These are phyloP conservation scores for Hemibagrus wyckioides DNA, from an alignment of 2,113 vertebrate genomes.

Conservation along the genomic window DNA sequence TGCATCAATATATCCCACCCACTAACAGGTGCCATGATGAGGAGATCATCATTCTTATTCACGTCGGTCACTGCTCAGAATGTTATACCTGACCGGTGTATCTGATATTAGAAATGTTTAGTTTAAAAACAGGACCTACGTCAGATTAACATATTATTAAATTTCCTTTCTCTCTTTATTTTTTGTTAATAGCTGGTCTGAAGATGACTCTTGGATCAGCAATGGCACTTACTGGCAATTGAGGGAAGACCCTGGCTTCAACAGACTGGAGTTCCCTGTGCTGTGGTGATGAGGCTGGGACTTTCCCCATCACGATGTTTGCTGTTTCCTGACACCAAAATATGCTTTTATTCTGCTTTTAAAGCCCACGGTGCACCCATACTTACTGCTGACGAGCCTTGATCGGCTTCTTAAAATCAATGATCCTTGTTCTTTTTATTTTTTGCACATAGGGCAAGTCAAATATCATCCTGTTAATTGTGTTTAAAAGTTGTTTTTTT, in stretches of 20 bases:
- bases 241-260: slow-evolving; percentile 87
- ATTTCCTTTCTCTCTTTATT: background rate
- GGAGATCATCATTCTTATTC: too few species aligned
- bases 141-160: too few species aligned
- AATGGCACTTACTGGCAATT: slow-evolving; percentile 88
- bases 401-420: background rate
- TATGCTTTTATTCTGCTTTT: background rate
- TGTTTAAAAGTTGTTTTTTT: background rate
- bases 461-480: background rate
- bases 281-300: slow-evolving; percentile 81
- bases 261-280: slow-evolving; percentile 83
- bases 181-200: slow-evolving; percentile 80
- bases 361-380: background rate
- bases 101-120: too few species aligned
- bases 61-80: too few species aligned
- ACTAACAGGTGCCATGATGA: too few species aligned
- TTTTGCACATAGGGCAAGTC: background rate
- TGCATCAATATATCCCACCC: too few species aligned
- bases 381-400: background rate
- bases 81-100: too few species aligned
- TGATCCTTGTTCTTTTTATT: background rate
- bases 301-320: background rate
- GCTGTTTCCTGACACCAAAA: background rate
- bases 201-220: slow-evolving; percentile 87
- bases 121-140: too few species aligned